phyloP scores from a whole-genome alignment of 2,113 vertebrate species.

The Dissostichus mawsoni region DNA sequence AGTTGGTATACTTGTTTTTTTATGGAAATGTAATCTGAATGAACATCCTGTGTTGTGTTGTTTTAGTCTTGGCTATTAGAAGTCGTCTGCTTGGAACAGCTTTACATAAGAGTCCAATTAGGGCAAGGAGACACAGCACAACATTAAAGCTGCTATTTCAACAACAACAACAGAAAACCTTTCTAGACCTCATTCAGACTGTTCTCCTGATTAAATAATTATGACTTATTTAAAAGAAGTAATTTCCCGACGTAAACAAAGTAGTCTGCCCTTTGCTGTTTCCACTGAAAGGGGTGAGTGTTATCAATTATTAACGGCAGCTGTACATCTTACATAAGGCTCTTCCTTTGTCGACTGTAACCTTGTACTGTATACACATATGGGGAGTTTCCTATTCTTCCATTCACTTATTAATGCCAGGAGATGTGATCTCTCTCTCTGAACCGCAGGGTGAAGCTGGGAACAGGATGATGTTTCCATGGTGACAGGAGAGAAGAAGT shows the following conservation, averaged over 20 bases:
- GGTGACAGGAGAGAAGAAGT: conserved; percentile 38
- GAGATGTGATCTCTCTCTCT: conserved; percentile 27
- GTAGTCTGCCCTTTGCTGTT: background rate
- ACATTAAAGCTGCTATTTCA: background rate
- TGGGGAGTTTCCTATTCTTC: conserved; percentile 7
- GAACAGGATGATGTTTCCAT: conserved; percentile 56
- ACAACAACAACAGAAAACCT: background rate
- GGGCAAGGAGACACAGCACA: background rate
- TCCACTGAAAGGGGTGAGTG: background rate
- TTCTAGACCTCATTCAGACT: background rate
- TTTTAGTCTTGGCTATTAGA: background rate
- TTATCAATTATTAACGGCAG: background rate
- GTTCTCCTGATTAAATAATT: background rate
- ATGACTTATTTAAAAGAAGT: background rate
- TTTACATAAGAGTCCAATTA: background rate
- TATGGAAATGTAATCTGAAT: background rate
- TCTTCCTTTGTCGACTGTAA: background rate
- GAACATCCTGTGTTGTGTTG: background rate
- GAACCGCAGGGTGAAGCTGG: conserved; percentile 14
- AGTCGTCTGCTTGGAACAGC: background rate
- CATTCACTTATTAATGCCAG: conserved; percentile 10
- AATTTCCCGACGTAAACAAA: background rate
- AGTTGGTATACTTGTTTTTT: background rate
- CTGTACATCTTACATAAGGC: background rate
- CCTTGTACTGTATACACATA: background rate